Evolutionary conservation across 2,797 vertebrate species (phyloP), one percentile per base, ranked within the genome.

Genomic region (Myoxocephalus aenaeus): DNA sequence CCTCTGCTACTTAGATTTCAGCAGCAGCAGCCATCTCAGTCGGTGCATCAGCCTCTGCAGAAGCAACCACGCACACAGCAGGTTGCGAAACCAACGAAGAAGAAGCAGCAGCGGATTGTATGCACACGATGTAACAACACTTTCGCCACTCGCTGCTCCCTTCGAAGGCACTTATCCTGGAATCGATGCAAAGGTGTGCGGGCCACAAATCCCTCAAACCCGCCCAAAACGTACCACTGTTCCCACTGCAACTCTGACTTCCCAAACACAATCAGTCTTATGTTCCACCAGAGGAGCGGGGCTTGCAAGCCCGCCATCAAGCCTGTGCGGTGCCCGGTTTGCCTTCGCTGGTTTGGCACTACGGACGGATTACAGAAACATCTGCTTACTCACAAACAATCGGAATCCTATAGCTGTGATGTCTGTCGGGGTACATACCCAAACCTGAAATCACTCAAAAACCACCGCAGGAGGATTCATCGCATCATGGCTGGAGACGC

Each of bases 301-400:
- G 83, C 86, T 17, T 95, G 94, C 82, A 95, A 90, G 53, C 93
- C 93, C 0, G 61, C 92, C 54, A 91, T 93, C 61, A 95, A 95
- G 65, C 93, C 94, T 15, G 92, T 95, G 48, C 94, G 94, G n/a
- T 96, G 95, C 68, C 93, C 94, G 0, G 86, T 94, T 61, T 96
- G 95, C 75, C 86, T 93, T 2, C 94, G 93, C 74, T 95, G 93
- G 93, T 96, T 95, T 56, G 92, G 93, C 65, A 93, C 93, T 1
- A 71, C 92, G 70, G 94, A 94, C 3, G 88, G 91, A 74, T 88
- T 96, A 54, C 94, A 96, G 86, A 95, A 92, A 77, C 95, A 96
- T 81, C 78, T 96, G 73, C 87, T 95, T 4, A 90, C 91, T 69
- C 95, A 96, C 84, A 95, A 94, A 81, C 92, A 92, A 56, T 86